These are phyloP conservation scores for Diabrotica virgifera DNA, from an alignment of 1,140 invertebrate species.

Conservation along the genomic window DNA sequence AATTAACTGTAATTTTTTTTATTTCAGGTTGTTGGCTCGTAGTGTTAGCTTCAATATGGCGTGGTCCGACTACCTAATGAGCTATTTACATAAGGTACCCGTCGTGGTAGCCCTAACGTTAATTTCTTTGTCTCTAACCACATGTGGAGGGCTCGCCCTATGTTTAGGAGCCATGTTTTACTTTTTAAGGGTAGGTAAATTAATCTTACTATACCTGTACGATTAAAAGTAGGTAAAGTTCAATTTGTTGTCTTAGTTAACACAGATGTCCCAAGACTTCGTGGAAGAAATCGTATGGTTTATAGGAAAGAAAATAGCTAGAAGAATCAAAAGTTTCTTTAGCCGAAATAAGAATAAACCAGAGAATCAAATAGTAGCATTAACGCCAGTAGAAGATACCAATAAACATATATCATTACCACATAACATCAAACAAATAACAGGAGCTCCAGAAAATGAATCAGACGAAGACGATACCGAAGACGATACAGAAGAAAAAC, in stretches of 20 bases:
- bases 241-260: conserved; percentile 52
- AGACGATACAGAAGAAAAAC: conserved; percentile 8
- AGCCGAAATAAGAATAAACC: conserved; percentile 16
- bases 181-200: conserved; percentile 53
- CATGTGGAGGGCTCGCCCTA: conserved; percentile 56
- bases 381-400: too few species aligned
- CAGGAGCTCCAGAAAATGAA: neutral
- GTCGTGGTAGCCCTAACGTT: conserved; percentile 50
- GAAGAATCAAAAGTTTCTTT: conserved; percentile 37
- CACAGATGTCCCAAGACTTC: conserved; percentile 71
- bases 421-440: too few species aligned
- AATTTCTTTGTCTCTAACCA: conserved; percentile 51
- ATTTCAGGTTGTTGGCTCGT: conserved; percentile 52
- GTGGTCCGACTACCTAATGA: conserved; percentile 56
- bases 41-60: conserved; percentile 52
- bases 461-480: neutral
- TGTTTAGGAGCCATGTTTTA: conserved; percentile 55
- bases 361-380: too few species aligned
- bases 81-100: conserved; percentile 54
- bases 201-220: neutral
- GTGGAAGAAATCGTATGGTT: conserved; percentile 63
- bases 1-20: conserved; percentile 14
- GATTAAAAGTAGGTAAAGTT: conserved; percentile 18
- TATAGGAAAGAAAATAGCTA: conserved; percentile 51
- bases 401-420: too few species aligned